Base-by-base conservation (phyloP, 2,888 invertebrate species). In the Rhodophaea formosa region DNA sequence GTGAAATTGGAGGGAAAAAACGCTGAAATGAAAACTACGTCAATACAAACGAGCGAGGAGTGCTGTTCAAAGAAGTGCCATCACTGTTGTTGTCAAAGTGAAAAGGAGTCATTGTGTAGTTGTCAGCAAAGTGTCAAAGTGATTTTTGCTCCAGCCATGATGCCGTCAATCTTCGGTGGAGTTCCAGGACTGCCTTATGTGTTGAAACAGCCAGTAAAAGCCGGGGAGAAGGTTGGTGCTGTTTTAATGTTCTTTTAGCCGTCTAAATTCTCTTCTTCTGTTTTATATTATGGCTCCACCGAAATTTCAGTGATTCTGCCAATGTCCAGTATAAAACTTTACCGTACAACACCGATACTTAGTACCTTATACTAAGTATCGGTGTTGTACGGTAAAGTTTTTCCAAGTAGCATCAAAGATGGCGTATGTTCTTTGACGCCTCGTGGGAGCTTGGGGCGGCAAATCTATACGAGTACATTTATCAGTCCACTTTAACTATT, bases 71-170 rank as follows among this genome's bases (percentile, higher is more conserved):
- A 57, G 32, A 68, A 61, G 52, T 80, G 80, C 49, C 79, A 74
- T 54, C 79, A 78, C 44, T 80, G 81, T 54, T 84, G 83, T 55
- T 84, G 82, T 56, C 58, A 68, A 67, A 61, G 53, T 53, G 59
- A 54, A 1, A 39, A n/a, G n/a, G 62, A 56, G 42, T 17, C 53
- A 47, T 57, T 69, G 30, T 70, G 70, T 53, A 67, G 67, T 62
- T 84, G 82, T 67, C 77, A 79, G 58, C 74, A 76, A 35, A 68
- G 80, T 46, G 84, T 88, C 49, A 88, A 88, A 73, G 84, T 89
- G 59, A 86, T 89, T 0, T 84, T 90, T 57, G 82, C 90, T 1
- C 86, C 89, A 61, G 77, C 88, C 0, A 89, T 90, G 89, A 82
- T 90, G 81, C 84, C 88, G 0, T 79, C 86, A 0, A 73, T 89